Conservation (phyloP, 2,888 invertebrate species). For the Lamellibrachia columna region DNA sequence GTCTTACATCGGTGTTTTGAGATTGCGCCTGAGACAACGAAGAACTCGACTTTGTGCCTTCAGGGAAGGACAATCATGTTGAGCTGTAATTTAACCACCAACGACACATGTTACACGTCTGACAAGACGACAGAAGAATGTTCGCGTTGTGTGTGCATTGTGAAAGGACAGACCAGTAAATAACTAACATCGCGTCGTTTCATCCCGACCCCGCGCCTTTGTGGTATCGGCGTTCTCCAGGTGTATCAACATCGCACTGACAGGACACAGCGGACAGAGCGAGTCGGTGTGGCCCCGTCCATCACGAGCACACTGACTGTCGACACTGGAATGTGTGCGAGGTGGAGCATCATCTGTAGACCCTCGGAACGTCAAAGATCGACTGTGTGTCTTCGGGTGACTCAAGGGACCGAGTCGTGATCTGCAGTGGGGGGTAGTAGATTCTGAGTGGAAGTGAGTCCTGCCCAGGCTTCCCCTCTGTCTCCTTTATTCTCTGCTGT, state of each 20-base stretch:
- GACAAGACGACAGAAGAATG: background rate
- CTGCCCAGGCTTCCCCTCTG: too few relatives aligned
- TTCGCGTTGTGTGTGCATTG: background rate
- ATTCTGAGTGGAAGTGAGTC: too few relatives aligned
- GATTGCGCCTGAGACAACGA: background rate
- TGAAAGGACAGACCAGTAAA: background rate
- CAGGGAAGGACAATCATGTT: background rate
- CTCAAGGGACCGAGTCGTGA: too few relatives aligned
- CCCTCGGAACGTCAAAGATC: too few relatives aligned
- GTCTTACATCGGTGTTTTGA: background rate
- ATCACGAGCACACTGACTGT: background rate
- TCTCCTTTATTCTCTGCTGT: too few relatives aligned
- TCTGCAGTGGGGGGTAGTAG: too few relatives aligned
- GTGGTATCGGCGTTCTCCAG: background rate
- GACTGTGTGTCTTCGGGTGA: too few relatives aligned
- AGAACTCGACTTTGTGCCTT: background rate
- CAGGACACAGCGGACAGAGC: background rate
- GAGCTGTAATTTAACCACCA: background rate
- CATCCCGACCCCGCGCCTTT: background rate
- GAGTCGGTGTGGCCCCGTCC: background rate
- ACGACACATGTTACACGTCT: background rate
- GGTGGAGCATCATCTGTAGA: too few relatives aligned
- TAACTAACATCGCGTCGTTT: background rate
- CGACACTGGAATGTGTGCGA: too few relatives aligned
- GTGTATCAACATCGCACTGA: background rate